phyloP scores from a whole-genome alignment of 2,113 vertebrate genomes.

The Gracilinanus agilis region DNA sequence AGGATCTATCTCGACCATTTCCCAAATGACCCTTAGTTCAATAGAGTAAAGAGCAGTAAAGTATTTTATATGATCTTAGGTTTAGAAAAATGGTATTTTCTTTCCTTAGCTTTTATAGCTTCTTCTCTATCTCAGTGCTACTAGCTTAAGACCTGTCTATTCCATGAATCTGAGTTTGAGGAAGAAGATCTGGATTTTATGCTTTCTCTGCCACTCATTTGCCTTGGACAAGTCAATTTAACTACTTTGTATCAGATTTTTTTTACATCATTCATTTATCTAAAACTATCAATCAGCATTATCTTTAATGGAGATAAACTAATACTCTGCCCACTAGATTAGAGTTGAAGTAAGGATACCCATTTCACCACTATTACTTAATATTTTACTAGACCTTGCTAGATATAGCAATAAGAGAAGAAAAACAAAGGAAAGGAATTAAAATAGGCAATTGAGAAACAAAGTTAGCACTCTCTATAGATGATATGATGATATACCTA shows the following conservation, averaged over 20 bases:
- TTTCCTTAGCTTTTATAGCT: background rate
- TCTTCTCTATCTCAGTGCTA: background rate
- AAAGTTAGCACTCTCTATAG: too few relatives aligned
- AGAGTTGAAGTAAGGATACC: too few relatives aligned
- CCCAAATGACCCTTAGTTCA: background rate
- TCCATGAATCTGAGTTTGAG: background rate
- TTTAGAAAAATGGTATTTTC: background rate
- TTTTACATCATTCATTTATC: too few relatives aligned
- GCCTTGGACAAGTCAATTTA: background rate
- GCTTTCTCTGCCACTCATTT: background rate
- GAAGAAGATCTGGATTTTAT: background rate
- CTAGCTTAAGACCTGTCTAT: background rate
- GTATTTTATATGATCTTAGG: background rate
- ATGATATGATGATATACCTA: too few relatives aligned
- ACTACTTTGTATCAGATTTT: background rate
- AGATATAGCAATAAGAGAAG: too few relatives aligned
- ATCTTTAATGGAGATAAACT: too few relatives aligned
- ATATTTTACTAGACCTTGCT: too few relatives aligned
- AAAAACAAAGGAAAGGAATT: too few relatives aligned
- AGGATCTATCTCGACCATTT: background rate
- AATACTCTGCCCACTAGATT: too few relatives aligned
- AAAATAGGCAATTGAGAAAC: too few relatives aligned
- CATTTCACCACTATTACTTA: too few relatives aligned
- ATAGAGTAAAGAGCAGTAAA: background rate
- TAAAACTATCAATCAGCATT: too few relatives aligned